Evolutionary conservation across 2,113 vertebrate species (phyloP).

Genomic region (Rhinolophus sinicus): DNA sequence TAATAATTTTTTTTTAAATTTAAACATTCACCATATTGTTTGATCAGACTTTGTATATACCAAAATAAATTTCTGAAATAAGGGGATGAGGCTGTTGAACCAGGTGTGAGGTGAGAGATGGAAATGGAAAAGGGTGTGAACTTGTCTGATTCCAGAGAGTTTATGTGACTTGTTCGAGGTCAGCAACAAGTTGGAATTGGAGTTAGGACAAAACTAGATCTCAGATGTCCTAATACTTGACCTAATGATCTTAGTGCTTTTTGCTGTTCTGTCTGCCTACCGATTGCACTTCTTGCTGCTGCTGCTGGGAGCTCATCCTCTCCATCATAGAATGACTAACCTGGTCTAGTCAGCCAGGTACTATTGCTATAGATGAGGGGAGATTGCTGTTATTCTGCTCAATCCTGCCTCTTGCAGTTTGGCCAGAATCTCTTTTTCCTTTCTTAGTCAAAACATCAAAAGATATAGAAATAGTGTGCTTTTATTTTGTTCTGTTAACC

Average conservation of each 20-base stretch:
- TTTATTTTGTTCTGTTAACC: not conserved
- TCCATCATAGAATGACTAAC: not conserved
- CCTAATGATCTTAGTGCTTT: not conserved
- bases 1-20: too few relatives aligned
- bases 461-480: not conserved
- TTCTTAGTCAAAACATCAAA: slow-evolving; percentile 36
- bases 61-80: slow-evolving; percentile 67
- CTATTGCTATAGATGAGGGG: not conserved
- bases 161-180: slow-evolving; percentile 30
- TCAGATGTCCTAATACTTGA: not conserved
- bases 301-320: not conserved
- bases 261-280: not conserved
- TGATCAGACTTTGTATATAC: too few relatives aligned
- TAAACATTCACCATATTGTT: too few relatives aligned
- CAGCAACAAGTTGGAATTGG: slow-evolving; percentile 24
- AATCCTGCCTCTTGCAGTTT: not conserved
- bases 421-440: not conserved
- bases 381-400: not conserved
- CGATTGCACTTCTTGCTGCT: not conserved
- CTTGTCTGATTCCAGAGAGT: not conserved
- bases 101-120: slow-evolving; percentile 43
- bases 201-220: not conserved
- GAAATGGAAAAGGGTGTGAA: slow-evolving; percentile 4
- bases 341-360: not conserved
- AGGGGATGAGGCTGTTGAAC: not conserved